Base-by-base conservation (phyloP, 2,797 vertebrate genomes). In the Notolepis coatsorum region DNA sequence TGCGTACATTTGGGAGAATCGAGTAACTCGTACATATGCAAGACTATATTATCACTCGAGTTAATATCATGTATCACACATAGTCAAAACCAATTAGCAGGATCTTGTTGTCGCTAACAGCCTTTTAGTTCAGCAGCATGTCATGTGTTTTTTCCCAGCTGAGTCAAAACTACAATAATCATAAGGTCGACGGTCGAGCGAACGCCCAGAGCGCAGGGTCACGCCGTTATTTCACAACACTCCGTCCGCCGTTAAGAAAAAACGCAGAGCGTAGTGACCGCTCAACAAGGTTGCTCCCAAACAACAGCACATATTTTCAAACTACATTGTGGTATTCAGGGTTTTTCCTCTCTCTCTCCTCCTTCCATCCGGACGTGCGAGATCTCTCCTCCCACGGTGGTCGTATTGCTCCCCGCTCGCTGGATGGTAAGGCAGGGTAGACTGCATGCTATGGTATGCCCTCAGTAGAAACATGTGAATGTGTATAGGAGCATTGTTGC, bases 361-460 rank as follows among this genome's bases (percentile, higher is more conserved):
- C n/a, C n/a, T n/a, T n/a, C 13, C 28, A 50, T 61, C 48, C 31
- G 64, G 31, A 63, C 33, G 38, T 43, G 68, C 67, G 75, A 81
- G 84, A 71, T 68, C 84, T 82, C 87, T 87, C 87, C 88, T 81
- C 85, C 85, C 85, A 87, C 85, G 89, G 82, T 69, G 61, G 71
- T 79, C 84, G 75, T 88, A 68, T 75, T 63, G 80, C 75, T 79
- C 65, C 86, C 83, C 84, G 81, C 73, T 84, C 85, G 77, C 69
- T 53, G 48, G 52, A 78, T 77, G 85, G 82, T 66, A 78, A 79
- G 80, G 87, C 84, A 86, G 84, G 88, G 84, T 87, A 84, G 85
- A 88, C 86, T 88, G 87, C 90, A 90, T 90, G 89, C 86, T 84
- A 86, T 88, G 84, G 88, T 86, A 88, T 84, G 80, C 84, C 88